Evolutionary conservation across 2,113 vertebrate species (phyloP).

Genomic region (Ia io): DNA sequence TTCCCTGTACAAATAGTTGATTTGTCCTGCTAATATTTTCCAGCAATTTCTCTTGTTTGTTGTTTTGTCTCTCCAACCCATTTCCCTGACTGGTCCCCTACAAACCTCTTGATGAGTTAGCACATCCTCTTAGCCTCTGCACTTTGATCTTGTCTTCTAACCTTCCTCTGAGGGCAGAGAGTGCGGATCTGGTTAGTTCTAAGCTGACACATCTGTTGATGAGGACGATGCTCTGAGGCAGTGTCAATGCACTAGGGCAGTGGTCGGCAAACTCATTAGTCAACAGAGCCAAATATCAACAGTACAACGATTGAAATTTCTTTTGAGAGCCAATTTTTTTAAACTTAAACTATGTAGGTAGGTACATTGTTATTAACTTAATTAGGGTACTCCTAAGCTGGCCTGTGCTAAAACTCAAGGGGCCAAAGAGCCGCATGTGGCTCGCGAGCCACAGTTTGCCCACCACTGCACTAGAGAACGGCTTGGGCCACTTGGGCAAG

Average conservation of each 20-base stretch:
- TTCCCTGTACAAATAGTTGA: neutral
- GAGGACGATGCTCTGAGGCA: neutral
- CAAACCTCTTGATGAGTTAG: neutral
- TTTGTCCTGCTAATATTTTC: neutral
- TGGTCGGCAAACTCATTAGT: no score
- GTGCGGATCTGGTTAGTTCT: neutral
- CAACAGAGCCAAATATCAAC: no score
- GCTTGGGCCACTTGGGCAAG: neutral
- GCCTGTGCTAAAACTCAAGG: no score
- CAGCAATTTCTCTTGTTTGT: neutral
- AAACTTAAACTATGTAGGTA: no score
- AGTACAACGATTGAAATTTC: no score
- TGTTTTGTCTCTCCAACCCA: neutral
- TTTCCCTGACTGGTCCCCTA: neutral
- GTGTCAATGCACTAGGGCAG: neutral
- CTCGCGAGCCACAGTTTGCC: no score
- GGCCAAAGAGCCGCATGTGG: no score
- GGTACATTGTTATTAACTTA: no score
- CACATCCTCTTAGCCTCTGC: neutral
- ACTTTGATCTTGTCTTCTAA: neutral
- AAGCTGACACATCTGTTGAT: neutral
- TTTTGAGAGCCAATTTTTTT: no score
- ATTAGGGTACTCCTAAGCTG: no score
- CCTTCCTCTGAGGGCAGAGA: neutral
- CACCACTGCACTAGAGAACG: neutral